These are phyloP conservation scores for Lethocerus indicus DNA, from an alignment of 1,140 invertebrate genomes.

Conservation along the genomic window DNA sequence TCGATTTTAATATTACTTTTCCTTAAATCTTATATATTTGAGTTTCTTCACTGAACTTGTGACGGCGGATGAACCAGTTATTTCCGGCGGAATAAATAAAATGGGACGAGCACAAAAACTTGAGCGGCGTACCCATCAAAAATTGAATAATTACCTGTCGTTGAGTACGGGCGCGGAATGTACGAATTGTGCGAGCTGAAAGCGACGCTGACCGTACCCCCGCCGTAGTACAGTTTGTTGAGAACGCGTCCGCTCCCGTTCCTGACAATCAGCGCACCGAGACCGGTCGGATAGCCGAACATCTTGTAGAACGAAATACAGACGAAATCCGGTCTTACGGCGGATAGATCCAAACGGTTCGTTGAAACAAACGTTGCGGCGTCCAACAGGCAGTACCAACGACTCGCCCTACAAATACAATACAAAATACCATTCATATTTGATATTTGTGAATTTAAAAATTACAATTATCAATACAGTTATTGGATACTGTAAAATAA, in stretches of 20 bases:
- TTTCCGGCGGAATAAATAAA: no score
- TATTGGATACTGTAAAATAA: no score
- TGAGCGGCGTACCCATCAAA: no score
- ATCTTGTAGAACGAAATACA: conserved; percentile 94
- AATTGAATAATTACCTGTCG: conserved; percentile 55
- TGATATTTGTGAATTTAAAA: no score
- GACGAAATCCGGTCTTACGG: conserved; percentile 70
- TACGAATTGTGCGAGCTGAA: conserved; percentile 50
- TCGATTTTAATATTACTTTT: no score
- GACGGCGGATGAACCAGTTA: no score
- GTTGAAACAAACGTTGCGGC: conserved; percentile 70
- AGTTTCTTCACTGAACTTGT: no score
- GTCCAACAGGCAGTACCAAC: conserved; percentile 75
- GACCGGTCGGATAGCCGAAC: conserved; percentile 91
- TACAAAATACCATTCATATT: no score
- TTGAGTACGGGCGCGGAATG: conserved; percentile 42
- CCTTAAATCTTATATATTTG: no score
- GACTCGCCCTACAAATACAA: conserved; percentile 18
- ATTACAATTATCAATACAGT: no score
- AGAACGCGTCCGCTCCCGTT: conserved; percentile 44
- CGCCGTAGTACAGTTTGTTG: conserved; percentile 71
- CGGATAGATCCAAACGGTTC: conserved; percentile 54
- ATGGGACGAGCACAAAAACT: no score
- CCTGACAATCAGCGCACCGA: conserved; percentile 70
- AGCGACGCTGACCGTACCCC: conserved; percentile 74